Evolutionary conservation across 2,888 invertebrate species (phyloP).

Genomic region (Rhodophaea formosa): DNA sequence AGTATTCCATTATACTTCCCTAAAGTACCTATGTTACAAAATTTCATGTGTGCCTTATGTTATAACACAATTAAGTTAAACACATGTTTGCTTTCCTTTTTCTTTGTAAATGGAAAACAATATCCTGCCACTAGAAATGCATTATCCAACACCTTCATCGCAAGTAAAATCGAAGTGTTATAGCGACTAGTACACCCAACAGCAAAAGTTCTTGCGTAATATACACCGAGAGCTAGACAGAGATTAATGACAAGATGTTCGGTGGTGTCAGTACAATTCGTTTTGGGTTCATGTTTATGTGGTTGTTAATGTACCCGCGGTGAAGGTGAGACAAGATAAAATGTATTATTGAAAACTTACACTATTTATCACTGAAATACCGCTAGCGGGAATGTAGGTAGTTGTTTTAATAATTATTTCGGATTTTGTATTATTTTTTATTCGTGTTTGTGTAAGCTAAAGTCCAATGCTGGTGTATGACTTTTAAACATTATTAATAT

Average conservation of each 20-base stretch:
- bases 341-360: constrained; percentile 1
- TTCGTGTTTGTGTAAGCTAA: no score
- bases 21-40: no score
- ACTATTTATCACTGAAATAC: not conserved
- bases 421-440: no score
- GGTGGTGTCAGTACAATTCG: constrained; percentile 14
- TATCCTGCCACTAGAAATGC: constrained; percentile 1
- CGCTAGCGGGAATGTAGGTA: no score
- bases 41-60: no score
- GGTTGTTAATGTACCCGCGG: constrained; percentile 6
- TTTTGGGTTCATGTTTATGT: constrained; percentile 15
- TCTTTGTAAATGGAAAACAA: not conserved
- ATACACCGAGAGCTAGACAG: constrained; percentile 12
- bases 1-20: no score
- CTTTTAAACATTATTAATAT: no score
- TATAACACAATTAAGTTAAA: no score
- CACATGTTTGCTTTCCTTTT: no score
- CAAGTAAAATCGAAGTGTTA: constrained; percentile 8
- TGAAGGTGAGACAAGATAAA: constrained; percentile 1
- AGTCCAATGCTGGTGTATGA: no score
- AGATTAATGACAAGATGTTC: constrained; percentile 17
- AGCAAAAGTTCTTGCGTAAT: constrained; percentile 10
- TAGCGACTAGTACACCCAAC: constrained; percentile 7
- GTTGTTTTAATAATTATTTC: no score
- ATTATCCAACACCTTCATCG: not conserved